Evolutionary conservation across 2,113 vertebrate species (phyloP), one percentile per base, ranked within the genome.

Genomic region (Pao palembangensis): DNA sequence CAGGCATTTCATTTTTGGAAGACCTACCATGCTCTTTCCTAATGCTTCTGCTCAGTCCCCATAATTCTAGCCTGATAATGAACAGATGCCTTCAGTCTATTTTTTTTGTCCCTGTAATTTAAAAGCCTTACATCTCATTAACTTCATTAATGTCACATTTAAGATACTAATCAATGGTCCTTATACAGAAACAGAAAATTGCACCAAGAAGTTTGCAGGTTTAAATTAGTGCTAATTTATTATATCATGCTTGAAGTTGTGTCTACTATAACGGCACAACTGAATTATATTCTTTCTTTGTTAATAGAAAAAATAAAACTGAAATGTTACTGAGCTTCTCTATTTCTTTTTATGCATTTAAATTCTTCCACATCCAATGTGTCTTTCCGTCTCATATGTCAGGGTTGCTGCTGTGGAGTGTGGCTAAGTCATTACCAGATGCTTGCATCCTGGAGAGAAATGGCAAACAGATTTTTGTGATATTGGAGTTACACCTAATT

Each of bases 401-500:
- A 28, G 48, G 41, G 23, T 31, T 76, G 53, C 52, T 34, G 12
- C 61, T 66, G 62, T 47, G 64, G 25, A 62, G 56, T 17, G 34
- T 60, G 71, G 50, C 61, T 31, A 48, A 64, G 67, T 82, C 80
- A 82, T 85, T 84, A 85, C 58, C 64, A 72, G 61, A 75, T 77
- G 62, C 69, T 63, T 69, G 76, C 67, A 78, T 83, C 71, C 72
- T 67, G 68, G 57, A 43, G 64, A 71, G 71, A 86, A 83, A 86
- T 81, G 80, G 57, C 58, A 82, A 79, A 71, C 69, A 74, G 73
- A 75, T 85, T 76, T 73, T 85, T 16, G 63, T 76, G 73, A 81
- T 83, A 64, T 85, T 75, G 77, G 77, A 54, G 78, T 67, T 69
- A 72, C 18, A 4, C 73, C 67, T 90, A 90, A 91, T 88, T 87